phyloP scores from a whole-genome alignment of 2,888 invertebrate genomes.

The Zhuqinia jingwanae region DNA sequence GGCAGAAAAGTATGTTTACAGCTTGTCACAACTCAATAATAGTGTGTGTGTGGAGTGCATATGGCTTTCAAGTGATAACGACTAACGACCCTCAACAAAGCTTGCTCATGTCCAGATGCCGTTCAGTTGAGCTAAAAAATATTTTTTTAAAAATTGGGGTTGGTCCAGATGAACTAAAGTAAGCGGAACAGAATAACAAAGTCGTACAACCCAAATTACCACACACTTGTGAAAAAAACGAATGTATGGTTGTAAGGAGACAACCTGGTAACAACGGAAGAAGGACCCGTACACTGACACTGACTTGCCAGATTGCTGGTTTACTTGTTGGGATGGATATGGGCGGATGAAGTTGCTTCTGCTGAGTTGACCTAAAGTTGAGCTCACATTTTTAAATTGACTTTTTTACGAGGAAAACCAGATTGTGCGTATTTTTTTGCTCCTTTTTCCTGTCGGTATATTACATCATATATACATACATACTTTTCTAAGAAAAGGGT shows the following conservation, averaged over 20 bases:
- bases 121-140: no score
- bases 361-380: no score
- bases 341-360: no score
- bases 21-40: constrained; percentile 5
- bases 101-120: neutral
- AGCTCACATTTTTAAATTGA: no score
- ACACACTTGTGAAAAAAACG: neutral
- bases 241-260: no score
- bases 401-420: neutral
- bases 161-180: constrained; percentile 1
- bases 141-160: neutral
- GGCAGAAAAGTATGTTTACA: neutral
- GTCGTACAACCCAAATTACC: neutral
- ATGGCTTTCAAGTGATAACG: neutral
- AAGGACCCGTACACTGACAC: no score
- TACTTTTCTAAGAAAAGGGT: no score
- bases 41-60: neutral
- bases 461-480: no score
- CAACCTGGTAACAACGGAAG: no score
- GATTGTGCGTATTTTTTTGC: neutral
- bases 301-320: no score
- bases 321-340: no score
- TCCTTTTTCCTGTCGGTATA: no score
- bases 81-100: neutral
- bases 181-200: neutral